Percentiles rank a stretch among this genome's conserved stretches.
These are phyloP conservation scores for Eulacestoma nigropectus DNA, from an alignment of 2,113 vertebrate genomes.

Conservation along the genomic window DNA sequence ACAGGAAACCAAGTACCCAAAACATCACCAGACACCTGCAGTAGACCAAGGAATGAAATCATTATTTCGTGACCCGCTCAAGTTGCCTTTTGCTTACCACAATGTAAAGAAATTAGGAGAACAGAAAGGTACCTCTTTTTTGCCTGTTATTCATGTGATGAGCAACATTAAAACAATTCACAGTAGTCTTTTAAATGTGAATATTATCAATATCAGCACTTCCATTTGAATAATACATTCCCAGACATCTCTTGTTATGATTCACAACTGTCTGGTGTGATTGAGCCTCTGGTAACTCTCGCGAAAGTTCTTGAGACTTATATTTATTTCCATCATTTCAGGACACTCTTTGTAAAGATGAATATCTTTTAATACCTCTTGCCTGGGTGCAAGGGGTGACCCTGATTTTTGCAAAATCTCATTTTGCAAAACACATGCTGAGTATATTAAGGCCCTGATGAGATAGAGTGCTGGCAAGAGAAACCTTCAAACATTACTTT, in stretches of 20 bases:
- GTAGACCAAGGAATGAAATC: neutral
- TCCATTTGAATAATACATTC: neutral
- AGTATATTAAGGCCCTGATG: slow-evolving; percentile 39
- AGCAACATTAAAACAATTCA: neutral
- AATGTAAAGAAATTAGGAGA: neutral
- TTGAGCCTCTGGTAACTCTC: neutral
- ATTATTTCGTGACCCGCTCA: neutral
- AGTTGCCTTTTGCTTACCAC: neutral
- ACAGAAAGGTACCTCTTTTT: neutral
- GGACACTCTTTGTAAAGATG: slow-evolving; percentile 16
- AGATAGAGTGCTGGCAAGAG: neutral
- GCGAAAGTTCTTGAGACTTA: neutral
- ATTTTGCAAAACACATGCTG: slow-evolving; percentile 44
- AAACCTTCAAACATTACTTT: slow-evolving; percentile 33
- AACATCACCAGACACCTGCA: neutral
- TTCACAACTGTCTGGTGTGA: neutral
- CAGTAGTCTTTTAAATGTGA: neutral
- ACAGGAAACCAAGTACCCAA: neutral
- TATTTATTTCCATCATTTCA: slow-evolving; percentile 36
- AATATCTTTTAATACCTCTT: slow-evolving; percentile 37
- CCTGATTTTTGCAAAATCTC: slow-evolving; percentile 32
- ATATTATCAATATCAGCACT: neutral
- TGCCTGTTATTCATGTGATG: neutral
- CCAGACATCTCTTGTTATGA: neutral
- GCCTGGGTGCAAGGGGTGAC: neutral